Conservation (phyloP, 2,888 invertebrate species). For the Elegia similella region DNA sequence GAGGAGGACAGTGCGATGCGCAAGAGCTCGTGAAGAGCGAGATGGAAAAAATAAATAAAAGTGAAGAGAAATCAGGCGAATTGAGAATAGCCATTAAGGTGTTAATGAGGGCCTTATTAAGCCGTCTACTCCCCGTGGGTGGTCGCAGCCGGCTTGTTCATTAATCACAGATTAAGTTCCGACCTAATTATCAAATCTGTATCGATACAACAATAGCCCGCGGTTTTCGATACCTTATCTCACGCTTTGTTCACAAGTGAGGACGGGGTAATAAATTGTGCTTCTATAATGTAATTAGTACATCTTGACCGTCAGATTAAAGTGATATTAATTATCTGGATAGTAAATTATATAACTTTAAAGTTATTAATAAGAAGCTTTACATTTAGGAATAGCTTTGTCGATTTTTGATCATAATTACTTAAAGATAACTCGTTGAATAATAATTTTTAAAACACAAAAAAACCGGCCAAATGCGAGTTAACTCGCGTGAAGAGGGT, state of each 20-base stretch:
- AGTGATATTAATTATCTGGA: not conserved
- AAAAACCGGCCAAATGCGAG: no score
- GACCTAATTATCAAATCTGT: constrained; percentile 70
- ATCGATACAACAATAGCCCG: constrained; percentile 48
- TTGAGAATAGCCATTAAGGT: constrained; percentile 80
- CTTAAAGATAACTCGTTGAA: no score
- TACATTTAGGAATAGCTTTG: no score
- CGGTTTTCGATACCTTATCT: constrained; percentile 31
- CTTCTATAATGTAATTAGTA: constrained; percentile 11
- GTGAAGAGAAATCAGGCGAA: constrained; percentile 74
- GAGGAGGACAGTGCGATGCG: constrained; percentile 49
- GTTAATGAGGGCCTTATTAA: constrained; percentile 81
- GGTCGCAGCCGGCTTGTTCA: constrained; percentile 73
- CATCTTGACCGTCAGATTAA: not conserved
- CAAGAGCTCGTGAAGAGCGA: constrained; percentile 44
- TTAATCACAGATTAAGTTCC: constrained; percentile 72
- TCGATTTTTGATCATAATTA: no score
- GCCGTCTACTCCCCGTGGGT: constrained; percentile 78
- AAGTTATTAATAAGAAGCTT: no score
- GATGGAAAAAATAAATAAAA: constrained; percentile 71
- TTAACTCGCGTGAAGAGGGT: no score
- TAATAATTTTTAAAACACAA: no score
- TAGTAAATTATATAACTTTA: no score
- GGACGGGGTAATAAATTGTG: constrained; percentile 14
- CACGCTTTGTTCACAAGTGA: constrained; percentile 24